Evolutionary conservation across 2,888 invertebrate species (phyloP), one percentile per base, ranked within the genome.

Genomic region (Lysandra bellargus): DNA sequence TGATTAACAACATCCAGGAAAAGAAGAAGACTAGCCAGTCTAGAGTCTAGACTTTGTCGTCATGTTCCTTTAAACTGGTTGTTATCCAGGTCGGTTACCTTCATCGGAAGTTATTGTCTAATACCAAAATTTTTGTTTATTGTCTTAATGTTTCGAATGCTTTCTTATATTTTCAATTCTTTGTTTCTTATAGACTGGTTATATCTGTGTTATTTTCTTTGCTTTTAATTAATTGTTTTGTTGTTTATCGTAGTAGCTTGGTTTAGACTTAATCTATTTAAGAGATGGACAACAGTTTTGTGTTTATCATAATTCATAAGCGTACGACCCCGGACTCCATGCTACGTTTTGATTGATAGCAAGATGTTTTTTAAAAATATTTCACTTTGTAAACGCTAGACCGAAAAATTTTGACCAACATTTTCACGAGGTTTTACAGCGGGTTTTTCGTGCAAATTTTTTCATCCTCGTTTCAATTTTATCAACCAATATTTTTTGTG

Each of bases 31-130:
- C 33, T 37, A 37, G 14, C 17, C 33, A 37, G 69, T 69, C 69
- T 69, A 69, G 14, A 69, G 74, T 74, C 75, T 75, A 75, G 75
- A 44, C 75, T 74, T 40, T 74, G 40, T 44, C 49, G 23, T 75
- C 74, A 49, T 75, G 49, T 44, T 49, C 23, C 23, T 5, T 14
- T 12, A 30, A 75, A 75, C 75, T 75, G 75, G 75, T 44, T 75
- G 23, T 0, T 4, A 14, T 49, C 49, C 74, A 75, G 75, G 49
- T 75, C 75, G 49, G 75, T 53, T 49, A 75, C 49, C 75, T 44
- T 44, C 23, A 23, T 23, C 44, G 75, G 49, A 75, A 75, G 44
- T 74, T 44, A 40, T 37, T 44, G 44, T 75, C 23, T 44, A 69
- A 69, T 69, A 6, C 23, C 69, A 17, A 69, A 17, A 69, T 37